Percentiles rank a stretch among this genome's conserved stretches.
Evolutionary conservation across 2,888 invertebrate species (phyloP).

Genomic region (Ptychoptera contaminata): DNA sequence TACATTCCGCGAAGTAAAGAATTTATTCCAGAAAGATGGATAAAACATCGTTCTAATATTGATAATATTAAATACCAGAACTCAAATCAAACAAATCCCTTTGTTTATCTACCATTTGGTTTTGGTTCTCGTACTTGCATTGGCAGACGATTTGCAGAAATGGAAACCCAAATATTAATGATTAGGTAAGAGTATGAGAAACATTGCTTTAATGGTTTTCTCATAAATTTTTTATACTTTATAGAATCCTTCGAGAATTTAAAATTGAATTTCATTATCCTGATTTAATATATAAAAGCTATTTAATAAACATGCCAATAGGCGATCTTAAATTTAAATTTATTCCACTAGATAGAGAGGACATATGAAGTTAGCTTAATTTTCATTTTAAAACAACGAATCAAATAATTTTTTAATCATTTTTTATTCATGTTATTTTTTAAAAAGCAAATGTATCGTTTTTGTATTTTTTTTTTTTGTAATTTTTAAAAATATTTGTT

Average conservation of each 20-base stretch:
- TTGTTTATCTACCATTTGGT: slow-evolving; percentile 44
- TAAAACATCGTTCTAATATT: slow-evolving; percentile 25
- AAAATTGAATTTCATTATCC: too few species aligned
- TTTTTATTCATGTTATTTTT: too few species aligned
- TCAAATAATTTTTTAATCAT: too few species aligned
- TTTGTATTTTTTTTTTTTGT: too few species aligned
- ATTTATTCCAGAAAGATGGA: slow-evolving; percentile 54
- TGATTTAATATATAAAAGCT: background rate
- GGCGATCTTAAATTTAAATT: background rate
- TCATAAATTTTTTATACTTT: too few species aligned
- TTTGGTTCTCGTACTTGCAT: slow-evolving; percentile 46
- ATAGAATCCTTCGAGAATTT: too few species aligned
- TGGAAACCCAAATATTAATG: slow-evolving; percentile 40
- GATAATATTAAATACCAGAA: background rate
- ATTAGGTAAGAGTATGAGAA: slow-evolving; percentile 17
- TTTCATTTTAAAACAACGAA: too few species aligned
- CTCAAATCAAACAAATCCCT: slow-evolving; percentile 24
- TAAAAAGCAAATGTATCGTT: too few species aligned
- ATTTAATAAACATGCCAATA: background rate
- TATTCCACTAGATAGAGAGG: background rate
- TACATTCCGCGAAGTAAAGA: slow-evolving; percentile 39
- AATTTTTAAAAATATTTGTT: too few species aligned
- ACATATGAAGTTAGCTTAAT: too few species aligned
- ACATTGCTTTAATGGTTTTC: background rate
- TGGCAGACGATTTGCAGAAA: slow-evolving; percentile 49